A percentile compares a stretch with the other conserved stretches of the same genome.
Evolutionary conservation across 2,797 vertebrate genomes (phyloP).

Genomic region (Diceros bicornis): DNA sequence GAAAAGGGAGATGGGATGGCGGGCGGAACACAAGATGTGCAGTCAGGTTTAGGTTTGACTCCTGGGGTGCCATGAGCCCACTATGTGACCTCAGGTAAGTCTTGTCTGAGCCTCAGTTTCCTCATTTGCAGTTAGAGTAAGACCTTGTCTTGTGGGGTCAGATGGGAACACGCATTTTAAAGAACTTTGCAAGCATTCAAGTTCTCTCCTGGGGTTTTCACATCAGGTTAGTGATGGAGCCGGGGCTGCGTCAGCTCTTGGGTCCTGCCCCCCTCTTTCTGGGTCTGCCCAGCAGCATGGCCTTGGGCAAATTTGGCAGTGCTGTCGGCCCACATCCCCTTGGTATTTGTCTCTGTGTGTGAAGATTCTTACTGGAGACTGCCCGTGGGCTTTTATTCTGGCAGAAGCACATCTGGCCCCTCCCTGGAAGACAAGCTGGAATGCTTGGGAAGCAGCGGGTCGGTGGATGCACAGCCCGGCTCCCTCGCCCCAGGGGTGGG

Average conservation of each 20-base stretch:
- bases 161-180: neutral
- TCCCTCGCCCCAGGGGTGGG: accelerated
- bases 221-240: neutral
- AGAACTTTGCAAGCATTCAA: neutral
- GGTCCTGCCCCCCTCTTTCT: neutral
- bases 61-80: neutral
- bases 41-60: neutral
- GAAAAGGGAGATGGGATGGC: neutral
- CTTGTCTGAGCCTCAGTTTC: neutral
- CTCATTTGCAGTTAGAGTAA: neutral
- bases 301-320: accelerated
- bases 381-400: neutral
- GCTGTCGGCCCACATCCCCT: accelerated
- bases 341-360: accelerated
- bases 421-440: no score
- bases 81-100: neutral
- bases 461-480: no score
- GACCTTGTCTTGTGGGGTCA: no score
- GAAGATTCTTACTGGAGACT: neutral
- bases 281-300: neutral
- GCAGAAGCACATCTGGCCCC: neutral
- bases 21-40: accelerated
- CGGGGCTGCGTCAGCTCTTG: accelerated
- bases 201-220: neutral
- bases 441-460: neutral